Evolutionary conservation across 1,140 invertebrate genomes (phyloP).

Genomic region (Megathymus violae): DNA sequence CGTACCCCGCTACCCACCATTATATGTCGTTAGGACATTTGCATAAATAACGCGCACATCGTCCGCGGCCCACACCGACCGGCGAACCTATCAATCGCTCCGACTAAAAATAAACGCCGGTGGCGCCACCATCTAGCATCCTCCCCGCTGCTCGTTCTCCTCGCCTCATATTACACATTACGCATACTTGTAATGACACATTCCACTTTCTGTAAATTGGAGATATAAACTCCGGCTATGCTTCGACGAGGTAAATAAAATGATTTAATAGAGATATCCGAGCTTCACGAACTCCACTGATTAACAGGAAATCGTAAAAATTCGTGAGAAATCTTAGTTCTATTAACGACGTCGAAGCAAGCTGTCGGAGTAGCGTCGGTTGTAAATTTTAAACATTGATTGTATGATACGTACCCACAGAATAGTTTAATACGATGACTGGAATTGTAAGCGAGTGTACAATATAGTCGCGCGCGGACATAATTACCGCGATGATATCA

Average conservation of each 20-base stretch:
- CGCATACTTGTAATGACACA: conserved; percentile 57
- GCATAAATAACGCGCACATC: conserved; percentile 77
- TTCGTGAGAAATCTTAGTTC: conserved; percentile 71
- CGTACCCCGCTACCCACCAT: conserved; percentile 65
- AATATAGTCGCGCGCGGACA: conserved; percentile 72
- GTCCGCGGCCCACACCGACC: conserved; percentile 60
- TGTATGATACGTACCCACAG: conserved; percentile 56
- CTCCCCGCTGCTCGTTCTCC: conserved; percentile 36
- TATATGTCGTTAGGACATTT: conserved; percentile 82
- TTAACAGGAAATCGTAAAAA: conserved; percentile 81
- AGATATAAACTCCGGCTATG: conserved; percentile 57
- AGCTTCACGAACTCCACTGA: conserved; percentile 58
- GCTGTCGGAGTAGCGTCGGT: conserved; percentile 50
- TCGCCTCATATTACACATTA: conserved; percentile 52
- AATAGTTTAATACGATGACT: conserved; percentile 56
- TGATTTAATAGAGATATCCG: conserved; percentile 71
- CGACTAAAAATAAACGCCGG: conserved; percentile 70
- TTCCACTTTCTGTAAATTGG: conserved; percentile 59
- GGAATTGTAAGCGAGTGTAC: conserved; percentile 67
- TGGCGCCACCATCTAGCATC: conserved; percentile 56
- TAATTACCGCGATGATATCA: conserved; percentile 81
- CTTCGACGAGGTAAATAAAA: conserved; percentile 63
- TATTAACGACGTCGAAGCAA: conserved; percentile 50
- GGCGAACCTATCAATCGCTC: conserved; percentile 71
- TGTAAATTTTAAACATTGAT: conserved; percentile 46